phyloP scores from a whole-genome alignment of 2,888 invertebrate species.

The Netelia inedita region DNA sequence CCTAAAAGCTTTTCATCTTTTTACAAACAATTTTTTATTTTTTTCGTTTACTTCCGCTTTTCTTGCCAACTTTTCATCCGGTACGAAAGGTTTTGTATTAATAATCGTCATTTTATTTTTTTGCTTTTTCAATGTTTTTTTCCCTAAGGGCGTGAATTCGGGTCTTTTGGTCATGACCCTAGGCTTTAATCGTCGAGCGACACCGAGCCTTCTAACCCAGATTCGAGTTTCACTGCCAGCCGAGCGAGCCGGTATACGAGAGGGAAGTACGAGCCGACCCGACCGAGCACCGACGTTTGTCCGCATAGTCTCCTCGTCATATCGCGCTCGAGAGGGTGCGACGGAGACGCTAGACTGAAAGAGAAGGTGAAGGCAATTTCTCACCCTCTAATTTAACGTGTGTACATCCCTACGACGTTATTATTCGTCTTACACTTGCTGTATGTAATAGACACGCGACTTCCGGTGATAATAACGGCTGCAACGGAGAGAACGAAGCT shows the following conservation, averaged over 20 bases:
- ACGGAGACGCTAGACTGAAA: neutral
- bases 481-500: no score
- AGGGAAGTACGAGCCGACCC: neutral
- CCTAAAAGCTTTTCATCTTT: neutral
- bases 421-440: neutral
- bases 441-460: no score
- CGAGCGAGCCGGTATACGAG: neutral
- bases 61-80: no score
- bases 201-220: neutral
- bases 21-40: no score
- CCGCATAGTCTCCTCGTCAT: neutral
- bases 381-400: neutral
- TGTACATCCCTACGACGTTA: no score
- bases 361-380: neutral
- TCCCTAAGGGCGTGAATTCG: neutral
- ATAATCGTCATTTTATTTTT: neutral
- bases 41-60: no score
- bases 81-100: neutral
- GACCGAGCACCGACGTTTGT: neutral
- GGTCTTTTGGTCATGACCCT: neutral
- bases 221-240: neutral
- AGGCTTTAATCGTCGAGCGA: neutral
- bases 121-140: neutral
- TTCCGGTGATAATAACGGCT: no score
- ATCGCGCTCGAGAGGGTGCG: neutral